A percentile compares a stretch with the other conserved stretches of the same genome.
phyloP scores from a whole-genome alignment of 2,797 vertebrate genomes.

The Spheniscus humboldti region DNA sequence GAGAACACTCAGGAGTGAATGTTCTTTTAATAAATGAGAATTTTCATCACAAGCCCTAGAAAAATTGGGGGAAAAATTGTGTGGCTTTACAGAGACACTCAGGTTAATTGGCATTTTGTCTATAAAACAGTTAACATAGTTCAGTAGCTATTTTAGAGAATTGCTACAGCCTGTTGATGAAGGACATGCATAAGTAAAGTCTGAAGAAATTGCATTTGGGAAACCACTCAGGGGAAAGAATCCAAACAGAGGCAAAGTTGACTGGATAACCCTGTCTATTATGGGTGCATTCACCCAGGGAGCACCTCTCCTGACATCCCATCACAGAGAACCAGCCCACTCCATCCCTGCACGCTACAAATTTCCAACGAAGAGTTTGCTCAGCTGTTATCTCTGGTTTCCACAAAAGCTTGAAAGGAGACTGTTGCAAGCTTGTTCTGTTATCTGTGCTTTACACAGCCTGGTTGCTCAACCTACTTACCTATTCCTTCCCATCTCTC shows the following conservation, averaged over 20 bases:
- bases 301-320: background rate
- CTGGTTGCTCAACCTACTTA: background rate
- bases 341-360: background rate
- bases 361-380: background rate
- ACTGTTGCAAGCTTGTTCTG: conserved; percentile 8
- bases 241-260: background rate
- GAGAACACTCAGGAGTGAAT: background rate
- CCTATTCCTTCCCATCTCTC: background rate
- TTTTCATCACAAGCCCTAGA: background rate
- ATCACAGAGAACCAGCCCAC: background rate
- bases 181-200: background rate
- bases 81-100: background rate
- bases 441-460: conserved; percentile 21
- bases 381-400: conserved; percentile 47
- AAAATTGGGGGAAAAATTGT: background rate
- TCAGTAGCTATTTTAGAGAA: background rate
- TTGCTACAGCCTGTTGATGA: background rate
- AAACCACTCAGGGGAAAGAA: background rate
- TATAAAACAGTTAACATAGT: background rate
- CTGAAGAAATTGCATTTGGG: background rate
- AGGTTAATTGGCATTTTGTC: background rate
- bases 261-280: background rate
- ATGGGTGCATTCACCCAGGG: background rate
- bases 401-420: conserved; percentile 44
- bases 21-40: background rate